phyloP scores from a whole-genome alignment of 2,113 vertebrate species.

The Eudorcas thomsonii region DNA sequence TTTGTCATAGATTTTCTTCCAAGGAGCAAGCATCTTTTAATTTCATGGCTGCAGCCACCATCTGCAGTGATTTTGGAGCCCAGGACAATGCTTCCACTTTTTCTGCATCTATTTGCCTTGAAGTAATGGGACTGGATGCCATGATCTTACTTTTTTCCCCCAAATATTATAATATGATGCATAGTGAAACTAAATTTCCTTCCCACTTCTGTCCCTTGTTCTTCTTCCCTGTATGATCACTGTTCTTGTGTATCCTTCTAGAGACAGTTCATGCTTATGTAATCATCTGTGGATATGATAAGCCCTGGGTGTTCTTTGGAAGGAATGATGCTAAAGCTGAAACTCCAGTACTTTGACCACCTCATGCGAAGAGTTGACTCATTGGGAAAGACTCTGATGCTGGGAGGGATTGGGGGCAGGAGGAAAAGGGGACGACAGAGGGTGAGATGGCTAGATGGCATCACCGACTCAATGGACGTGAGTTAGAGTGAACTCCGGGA shows the following conservation, averaged over 20 bases:
- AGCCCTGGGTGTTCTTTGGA: too few species aligned
- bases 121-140: background rate
- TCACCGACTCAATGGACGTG: fast-evolving
- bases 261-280: background rate
- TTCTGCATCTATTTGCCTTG: background rate
- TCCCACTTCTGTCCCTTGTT: background rate
- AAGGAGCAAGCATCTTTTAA: background rate
- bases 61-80: background rate
- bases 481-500: too few species aligned
- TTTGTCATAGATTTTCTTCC: background rate
- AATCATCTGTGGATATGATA: background rate
- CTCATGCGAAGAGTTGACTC: too few species aligned
- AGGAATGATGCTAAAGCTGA: too few species aligned
- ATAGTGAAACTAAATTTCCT: background rate
- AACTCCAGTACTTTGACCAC: too few species aligned
- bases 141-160: background rate
- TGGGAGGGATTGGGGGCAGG: too few species aligned
- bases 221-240: background rate
- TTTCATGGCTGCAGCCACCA: background rate
- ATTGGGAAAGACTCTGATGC: too few species aligned
- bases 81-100: background rate
- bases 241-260: background rate
- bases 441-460: too few species aligned
- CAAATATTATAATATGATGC: background rate
- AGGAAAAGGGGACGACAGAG: too few species aligned